A percentile compares a stretch with the other conserved stretches of the same genome.
Evolutionary conservation across 2,113 vertebrate genomes (phyloP).

Genomic region (Zosterops pallidus): DNA sequence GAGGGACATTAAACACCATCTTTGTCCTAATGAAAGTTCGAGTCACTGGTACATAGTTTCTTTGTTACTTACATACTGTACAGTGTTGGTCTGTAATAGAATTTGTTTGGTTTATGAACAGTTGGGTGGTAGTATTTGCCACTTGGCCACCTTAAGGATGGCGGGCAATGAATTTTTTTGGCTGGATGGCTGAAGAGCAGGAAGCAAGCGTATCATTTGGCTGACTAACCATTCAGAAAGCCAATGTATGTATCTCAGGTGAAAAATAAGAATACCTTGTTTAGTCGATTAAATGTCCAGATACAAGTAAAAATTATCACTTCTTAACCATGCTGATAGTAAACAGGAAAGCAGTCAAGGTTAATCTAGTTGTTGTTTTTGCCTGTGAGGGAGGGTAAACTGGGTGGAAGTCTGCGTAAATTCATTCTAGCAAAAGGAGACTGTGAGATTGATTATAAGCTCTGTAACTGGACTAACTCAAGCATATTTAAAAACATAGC

Average conservation of each 20-base stretch:
- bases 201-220: background rate
- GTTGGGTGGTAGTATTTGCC: background rate
- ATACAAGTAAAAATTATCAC: background rate
- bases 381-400: background rate
- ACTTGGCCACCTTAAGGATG: background rate
- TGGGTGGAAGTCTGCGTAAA: background rate
- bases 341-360: background rate
- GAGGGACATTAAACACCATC: background rate
- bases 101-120: background rate
- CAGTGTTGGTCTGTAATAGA: background rate
- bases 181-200: background rate
- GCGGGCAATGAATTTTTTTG: background rate
- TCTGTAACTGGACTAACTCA: background rate
- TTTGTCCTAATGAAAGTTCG: background rate
- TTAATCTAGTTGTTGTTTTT: conserved; percentile 5
- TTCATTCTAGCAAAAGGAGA: background rate
- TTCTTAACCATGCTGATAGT: background rate
- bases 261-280: background rate
- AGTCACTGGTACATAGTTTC: background rate
- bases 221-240: background rate
- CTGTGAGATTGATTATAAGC: background rate
- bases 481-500: background rate
- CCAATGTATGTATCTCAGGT: background rate
- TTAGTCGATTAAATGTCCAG: background rate
- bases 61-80: background rate